phyloP scores from a whole-genome alignment of 2,888 invertebrate genomes.

The Andrena hattorfiana region DNA sequence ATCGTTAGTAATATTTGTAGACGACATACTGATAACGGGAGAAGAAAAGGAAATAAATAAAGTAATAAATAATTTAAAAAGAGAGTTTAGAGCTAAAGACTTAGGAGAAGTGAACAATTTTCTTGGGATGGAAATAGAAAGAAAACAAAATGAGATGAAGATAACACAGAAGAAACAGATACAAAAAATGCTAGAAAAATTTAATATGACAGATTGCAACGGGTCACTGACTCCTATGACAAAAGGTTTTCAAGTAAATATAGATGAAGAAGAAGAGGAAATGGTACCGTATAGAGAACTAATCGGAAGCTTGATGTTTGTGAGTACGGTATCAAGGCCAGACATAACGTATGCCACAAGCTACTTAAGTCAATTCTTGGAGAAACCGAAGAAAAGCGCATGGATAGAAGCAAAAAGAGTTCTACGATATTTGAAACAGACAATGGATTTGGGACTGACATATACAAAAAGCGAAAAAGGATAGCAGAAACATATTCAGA shows the following conservation, averaged over 20 bases:
- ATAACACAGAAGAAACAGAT: not conserved
- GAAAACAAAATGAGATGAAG: not conserved
- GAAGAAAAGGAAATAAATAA: not conserved
- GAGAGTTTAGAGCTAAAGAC: slow-evolving; percentile 11
- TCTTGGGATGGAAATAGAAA: slow-evolving; percentile 7
- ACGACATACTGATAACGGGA: slow-evolving; percentile 3
- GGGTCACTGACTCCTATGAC: not conserved
- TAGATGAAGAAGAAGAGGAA: not conserved
- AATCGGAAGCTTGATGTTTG: too few species aligned
- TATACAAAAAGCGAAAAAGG: not conserved
- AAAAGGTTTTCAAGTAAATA: not conserved
- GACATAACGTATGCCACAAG: not conserved
- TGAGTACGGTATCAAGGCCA: not conserved
- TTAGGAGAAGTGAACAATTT: slow-evolving; percentile 8
- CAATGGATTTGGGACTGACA: not conserved
- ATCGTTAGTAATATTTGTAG: not conserved
- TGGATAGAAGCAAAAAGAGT: not conserved
- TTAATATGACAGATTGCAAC: not conserved
- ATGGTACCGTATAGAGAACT: too few species aligned
- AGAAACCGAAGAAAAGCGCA: not conserved
- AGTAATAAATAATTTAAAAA: not conserved
- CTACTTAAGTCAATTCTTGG: not conserved
- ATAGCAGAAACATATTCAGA: not conserved
- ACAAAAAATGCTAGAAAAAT: slow-evolving; percentile 5
- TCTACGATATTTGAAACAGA: not conserved